Evolutionary conservation across 2,797 vertebrate species (phyloP), one percentile per base, ranked within the genome.

Genomic region (Pteropus rufus): DNA sequence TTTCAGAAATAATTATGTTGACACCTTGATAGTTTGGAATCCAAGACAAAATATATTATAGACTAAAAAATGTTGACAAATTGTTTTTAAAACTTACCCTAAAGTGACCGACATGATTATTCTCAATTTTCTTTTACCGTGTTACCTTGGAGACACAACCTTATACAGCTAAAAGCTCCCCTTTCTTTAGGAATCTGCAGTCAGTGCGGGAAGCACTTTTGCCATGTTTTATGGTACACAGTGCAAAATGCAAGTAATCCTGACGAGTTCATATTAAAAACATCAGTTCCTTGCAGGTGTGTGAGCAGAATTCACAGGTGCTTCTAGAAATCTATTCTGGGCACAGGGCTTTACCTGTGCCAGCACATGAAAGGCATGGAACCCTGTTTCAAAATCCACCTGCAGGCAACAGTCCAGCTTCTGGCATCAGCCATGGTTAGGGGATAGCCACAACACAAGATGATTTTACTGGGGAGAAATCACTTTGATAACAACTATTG

Each of bases 261-360:
- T 91, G 84, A 60, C 12, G 80, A 87, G 65, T 93, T 93, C 62
- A 67, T 62, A 79, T 94, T 82, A 14, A 89, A 97, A 95, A 72
- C 81, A 92, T 88, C 90, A n/a, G 92, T 88, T 96, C 91, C 80
- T 92, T 91, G 96, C 96, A 98, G 97, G 97, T 96, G 86, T 93
- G 93, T 84, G 89, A 95, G 97, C 96, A 97, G 77, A 90, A 85
- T 89, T 95, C 76, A 72, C 65, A 85, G 82, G 95, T 0, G 3
- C 77, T 93, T 76, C 86, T 88, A 81, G 94, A 97, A 98, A 97
- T 79, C 73, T 95, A 93, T 93, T 65, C 93, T 41, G 93, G 73
- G 64, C 26, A 36, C 89, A 56, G 49, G 89, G 92, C 73, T 93
- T 92, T 95, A 89, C 72, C 69, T 56, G 36, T 0, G 23, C 56